A percentile compares a stretch with the other conserved stretches of the same genome.
Evolutionary conservation across 1,140 invertebrate species (phyloP).

Genomic region (Dinoponera quadriceps): DNA sequence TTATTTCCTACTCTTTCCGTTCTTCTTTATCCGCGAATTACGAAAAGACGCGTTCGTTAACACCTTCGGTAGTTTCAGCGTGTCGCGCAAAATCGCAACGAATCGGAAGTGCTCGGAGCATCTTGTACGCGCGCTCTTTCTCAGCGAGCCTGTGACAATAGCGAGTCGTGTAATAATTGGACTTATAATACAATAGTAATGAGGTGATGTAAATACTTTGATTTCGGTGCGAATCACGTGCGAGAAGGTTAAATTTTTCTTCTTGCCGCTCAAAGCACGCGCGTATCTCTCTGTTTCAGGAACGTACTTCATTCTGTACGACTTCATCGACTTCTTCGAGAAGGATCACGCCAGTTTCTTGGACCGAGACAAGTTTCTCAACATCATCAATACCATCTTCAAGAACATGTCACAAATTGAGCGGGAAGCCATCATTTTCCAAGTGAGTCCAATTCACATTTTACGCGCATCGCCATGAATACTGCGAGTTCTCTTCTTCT

Average conservation of each 20-base stretch:
- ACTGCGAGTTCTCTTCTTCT: neutral
- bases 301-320: constrained; percentile 96
- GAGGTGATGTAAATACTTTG: too few relatives aligned
- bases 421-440: constrained; percentile 95
- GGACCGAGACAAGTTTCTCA: constrained; percentile 93
- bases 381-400: constrained; percentile 95
- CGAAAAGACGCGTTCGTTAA: neutral
- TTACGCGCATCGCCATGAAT: neutral
- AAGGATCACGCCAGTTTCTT: constrained; percentile 93
- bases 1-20: too few relatives aligned
- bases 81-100: neutral
- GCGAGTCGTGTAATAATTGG: neutral
- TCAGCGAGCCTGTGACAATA: neutral
- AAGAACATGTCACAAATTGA: constrained; percentile 93
- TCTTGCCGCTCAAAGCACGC: too few relatives aligned
- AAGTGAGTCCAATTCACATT: constrained; percentile 87
- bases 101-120: neutral
- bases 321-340: constrained; percentile 95
- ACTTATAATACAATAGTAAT: too few relatives aligned
- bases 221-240: too few relatives aligned
- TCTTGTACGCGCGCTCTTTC: neutral
- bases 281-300: constrained; percentile 88
- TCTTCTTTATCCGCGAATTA: constrained; percentile 1
- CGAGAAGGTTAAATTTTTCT: too few relatives aligned
- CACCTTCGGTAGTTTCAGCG: neutral